Conservation (phyloP, 2,888 invertebrate genomes). For the Macaria liturata region DNA sequence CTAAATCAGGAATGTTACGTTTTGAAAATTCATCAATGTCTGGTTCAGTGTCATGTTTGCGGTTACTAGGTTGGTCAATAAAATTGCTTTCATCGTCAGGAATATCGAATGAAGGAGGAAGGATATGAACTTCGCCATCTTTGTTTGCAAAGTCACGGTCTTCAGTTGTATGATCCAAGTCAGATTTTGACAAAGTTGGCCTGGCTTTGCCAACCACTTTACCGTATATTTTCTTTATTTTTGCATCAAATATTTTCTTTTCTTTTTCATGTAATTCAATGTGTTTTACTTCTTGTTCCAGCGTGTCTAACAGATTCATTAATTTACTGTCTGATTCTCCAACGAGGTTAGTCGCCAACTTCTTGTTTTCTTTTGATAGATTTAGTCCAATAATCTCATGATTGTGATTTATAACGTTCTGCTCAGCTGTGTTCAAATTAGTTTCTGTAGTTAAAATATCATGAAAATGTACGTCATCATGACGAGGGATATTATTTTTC, state of each 20-base stretch:
- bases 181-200: constrained; percentile 16
- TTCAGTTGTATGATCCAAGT: constrained; percentile 10
- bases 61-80: constrained; percentile 17
- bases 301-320: constrained; percentile 53
- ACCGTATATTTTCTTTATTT: constrained; percentile 63
- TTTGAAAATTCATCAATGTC: constrained; percentile 14
- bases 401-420: constrained; percentile 41
- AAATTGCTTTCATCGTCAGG: constrained; percentile 25
- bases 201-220: constrained; percentile 43
- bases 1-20: background rate
- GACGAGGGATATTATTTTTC: background rate
- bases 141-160: background rate
- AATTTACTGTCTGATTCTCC: constrained; percentile 53
- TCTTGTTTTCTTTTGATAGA: constrained; percentile 25
- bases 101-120: constrained; percentile 12
- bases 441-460: constrained; percentile 10
- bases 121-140: constrained; percentile 5
- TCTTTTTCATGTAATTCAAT: constrained; percentile 50
- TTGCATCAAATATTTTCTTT: constrained; percentile 60
- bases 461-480: constrained; percentile 7
- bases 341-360: constrained; percentile 13
- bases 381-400: constrained; percentile 25
- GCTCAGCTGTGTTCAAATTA: constrained; percentile 15
- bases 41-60: constrained; percentile 8
- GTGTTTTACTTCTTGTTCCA: constrained; percentile 61